phyloP scores from a whole-genome alignment of 2,113 vertebrate species.

The Hemichromis elongatus region DNA sequence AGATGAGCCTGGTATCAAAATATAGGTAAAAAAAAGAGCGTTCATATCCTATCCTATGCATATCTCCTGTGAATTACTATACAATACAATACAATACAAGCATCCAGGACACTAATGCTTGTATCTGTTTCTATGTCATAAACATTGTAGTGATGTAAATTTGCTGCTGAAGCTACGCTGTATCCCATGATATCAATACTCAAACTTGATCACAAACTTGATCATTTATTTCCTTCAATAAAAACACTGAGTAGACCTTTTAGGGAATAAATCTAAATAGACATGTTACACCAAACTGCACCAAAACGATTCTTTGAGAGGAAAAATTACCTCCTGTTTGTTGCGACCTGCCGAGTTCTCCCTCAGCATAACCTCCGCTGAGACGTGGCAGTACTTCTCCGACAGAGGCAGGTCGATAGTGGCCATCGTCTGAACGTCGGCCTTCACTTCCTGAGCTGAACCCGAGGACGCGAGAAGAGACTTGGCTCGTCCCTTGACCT shows the following conservation, averaged over 20 bases:
- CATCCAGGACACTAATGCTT: not conserved
- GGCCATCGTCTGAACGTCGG: conserved; percentile 57
- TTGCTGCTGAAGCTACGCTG: not conserved
- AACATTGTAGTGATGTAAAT: not conserved
- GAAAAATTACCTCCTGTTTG: conserved; percentile 38
- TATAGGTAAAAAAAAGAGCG: fast-evolving
- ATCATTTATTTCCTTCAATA: not conserved
- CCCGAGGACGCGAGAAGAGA: conserved; percentile 47
- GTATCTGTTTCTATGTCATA: fast-evolving
- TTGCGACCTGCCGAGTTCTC: conserved; percentile 41
- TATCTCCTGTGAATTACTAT: not conserved
- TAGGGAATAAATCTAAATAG: not conserved
- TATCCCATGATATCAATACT: not conserved
- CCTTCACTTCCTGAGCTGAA: conserved; percentile 46
- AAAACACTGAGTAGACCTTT: not conserved
- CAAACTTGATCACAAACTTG: too few relatives aligned
- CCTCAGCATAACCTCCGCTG: conserved; percentile 52
- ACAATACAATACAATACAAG: fast-evolving
- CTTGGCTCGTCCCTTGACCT: conserved; percentile 43
- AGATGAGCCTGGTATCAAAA: not conserved
- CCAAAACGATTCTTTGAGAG: not conserved
- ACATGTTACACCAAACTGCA: not conserved
- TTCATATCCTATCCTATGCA: not conserved
- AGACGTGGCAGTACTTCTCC: conserved; percentile 59
- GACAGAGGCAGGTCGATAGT: conserved; percentile 35